phyloP scores from a whole-genome alignment of 2,113 vertebrate species.

The Chinchilla lanigera region DNA sequence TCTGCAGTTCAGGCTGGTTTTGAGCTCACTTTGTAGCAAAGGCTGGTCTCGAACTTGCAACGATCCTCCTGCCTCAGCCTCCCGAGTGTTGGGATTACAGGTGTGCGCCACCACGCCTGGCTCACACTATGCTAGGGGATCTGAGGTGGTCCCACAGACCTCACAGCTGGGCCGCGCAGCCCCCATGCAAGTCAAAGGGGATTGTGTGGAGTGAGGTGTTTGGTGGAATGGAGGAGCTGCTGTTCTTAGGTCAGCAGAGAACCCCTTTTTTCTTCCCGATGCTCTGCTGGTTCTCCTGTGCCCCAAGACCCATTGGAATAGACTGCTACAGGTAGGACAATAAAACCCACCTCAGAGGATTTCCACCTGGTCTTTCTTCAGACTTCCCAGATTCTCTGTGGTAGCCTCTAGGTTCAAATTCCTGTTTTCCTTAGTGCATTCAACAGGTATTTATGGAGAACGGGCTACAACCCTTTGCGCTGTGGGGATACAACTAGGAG shows the following conservation, averaged over 20 bases:
- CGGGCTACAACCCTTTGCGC: not conserved
- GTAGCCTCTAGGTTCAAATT: not conserved
- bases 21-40: too few species aligned
- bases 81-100: too few species aligned
- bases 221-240: too few species aligned
- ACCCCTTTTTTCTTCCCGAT: accelerated
- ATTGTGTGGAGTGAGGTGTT: not conserved
- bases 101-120: too few species aligned
- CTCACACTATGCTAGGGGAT: not conserved
- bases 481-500: not conserved
- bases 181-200: not conserved
- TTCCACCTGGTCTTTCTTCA: not conserved
- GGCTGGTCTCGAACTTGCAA: too few species aligned
- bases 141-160: not conserved
- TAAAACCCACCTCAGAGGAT: not conserved
- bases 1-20: too few species aligned
- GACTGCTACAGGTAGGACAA: not conserved
- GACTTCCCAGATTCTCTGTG: not conserved
- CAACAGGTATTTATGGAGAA: not conserved
- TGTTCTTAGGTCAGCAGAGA: not conserved
- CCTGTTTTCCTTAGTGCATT: not conserved
- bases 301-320: not conserved
- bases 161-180: accelerated
- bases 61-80: too few species aligned
- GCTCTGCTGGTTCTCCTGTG: not conserved